These are phyloP conservation scores for Typhlomys cinereus DNA, from an alignment of 2,113 vertebrate species.

Conservation along the genomic window DNA sequence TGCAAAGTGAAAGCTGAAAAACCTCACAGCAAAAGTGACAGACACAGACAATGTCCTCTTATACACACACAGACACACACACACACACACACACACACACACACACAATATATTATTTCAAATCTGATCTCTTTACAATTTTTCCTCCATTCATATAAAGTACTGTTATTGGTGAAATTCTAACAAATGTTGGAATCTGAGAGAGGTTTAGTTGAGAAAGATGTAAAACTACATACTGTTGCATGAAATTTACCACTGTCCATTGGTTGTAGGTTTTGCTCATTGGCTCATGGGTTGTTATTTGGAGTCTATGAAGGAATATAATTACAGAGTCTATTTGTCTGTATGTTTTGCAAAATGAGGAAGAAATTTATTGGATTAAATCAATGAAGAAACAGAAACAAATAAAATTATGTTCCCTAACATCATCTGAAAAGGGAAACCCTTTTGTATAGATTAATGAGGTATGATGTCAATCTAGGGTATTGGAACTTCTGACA, in stretches of 20 bases:
- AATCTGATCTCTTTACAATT: background rate
- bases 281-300: background rate
- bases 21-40: too few relatives aligned
- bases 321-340: background rate
- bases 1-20: too few relatives aligned
- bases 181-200: background rate
- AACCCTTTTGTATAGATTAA: background rate
- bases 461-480: background rate
- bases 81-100: too few relatives aligned
- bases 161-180: background rate
- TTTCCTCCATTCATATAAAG: background rate
- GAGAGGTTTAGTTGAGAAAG: fast-evolving
- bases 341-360: background rate
- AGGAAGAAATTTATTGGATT: background rate
- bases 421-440: background rate
- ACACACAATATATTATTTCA: too few relatives aligned
- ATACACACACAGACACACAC: too few relatives aligned
- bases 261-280: background rate
- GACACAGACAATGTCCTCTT: too few relatives aligned
- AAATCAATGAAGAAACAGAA: background rate
- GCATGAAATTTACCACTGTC: background rate
- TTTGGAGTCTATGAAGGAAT: background rate
- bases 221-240: background rate
- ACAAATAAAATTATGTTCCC: background rate
- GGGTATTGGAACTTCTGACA: background rate